A percentile compares a stretch with the other conserved stretches of the same genome.
Evolutionary conservation across 2,113 vertebrate species (phyloP).

Genomic region (Perca fluviatilis): DNA sequence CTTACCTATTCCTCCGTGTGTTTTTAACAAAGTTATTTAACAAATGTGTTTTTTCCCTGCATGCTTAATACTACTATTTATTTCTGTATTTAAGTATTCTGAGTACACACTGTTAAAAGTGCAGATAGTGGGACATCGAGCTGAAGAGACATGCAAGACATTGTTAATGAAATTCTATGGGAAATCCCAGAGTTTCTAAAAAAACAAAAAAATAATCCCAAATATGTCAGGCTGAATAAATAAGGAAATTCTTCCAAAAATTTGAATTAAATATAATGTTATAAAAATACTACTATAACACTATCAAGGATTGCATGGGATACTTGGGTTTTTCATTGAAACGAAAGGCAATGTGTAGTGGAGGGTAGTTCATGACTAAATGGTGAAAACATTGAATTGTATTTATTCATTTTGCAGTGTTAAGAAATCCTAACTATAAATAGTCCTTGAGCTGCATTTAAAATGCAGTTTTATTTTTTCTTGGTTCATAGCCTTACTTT

Average conservation of each 20-base stretch:
- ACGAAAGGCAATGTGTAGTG: no score
- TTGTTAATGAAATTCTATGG: neutral
- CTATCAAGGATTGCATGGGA: neutral
- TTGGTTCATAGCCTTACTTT: neutral
- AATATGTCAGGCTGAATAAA: neutral
- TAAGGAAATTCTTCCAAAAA: neutral
- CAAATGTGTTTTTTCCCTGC: neutral
- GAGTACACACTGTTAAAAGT: neutral
- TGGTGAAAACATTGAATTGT: neutral
- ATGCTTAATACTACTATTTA: neutral
- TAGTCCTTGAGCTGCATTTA: neutral
- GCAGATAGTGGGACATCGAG: constrained; percentile 23
- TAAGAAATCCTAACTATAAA: no score
- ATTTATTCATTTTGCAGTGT: neutral
- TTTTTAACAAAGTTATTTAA: constrained; percentile 15
- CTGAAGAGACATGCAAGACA: neutral
- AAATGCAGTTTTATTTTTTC: neutral
- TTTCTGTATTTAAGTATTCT: neutral
- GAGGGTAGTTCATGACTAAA: neutral
- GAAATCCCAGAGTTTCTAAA: neutral
- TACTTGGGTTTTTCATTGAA: neutral
- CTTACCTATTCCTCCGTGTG: neutral
- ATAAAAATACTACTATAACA: neutral
- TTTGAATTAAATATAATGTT: neutral
- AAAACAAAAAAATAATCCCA: no score